Base-by-base conservation (phyloP, 2,797 vertebrate species). In the Toxotes lorentzi region DNA sequence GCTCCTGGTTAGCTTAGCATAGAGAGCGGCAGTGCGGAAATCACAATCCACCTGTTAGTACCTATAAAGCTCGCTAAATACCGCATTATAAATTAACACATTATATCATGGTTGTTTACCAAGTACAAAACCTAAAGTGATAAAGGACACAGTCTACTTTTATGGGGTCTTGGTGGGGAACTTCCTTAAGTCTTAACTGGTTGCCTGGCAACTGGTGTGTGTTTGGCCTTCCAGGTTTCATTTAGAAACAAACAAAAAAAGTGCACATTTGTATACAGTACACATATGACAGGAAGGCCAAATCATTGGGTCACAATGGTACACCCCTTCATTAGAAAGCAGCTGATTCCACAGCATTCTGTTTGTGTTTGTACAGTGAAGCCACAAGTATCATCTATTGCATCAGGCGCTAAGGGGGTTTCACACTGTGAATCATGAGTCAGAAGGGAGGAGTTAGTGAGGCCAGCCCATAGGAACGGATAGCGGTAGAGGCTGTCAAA, bases 391-490 rank as follows among this genome's bases (percentile, higher is more conserved):
- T 67, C 17, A 61, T 77, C 32, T 73, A 24, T 77, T 84, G 45
- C 58, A 48, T 72, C 50, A 47, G 51, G 1, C 1, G 1, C 63
- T 47, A 43, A 21, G 50, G 79, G 73, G 78, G 54, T 81, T 83
- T 88, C 51, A 85, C 61, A 54, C 5, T 16, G 17, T 82, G 80
- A 86, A 66, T 88, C 73, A 86, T n/a, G 27, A 64, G 40, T 61
- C 51, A 45, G 21, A 43, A 48, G 62, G 53, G 47, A 54, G 27
- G 62, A 60, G 40, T 56, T 24, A 17, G 12, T 32, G 27, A 75
- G 1, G 9, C 41, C 23, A 21, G 32, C 35, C 68, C 30, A 58
- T 24, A 62, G 47, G 5, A 11, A 64, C 2, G 0, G 8, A 14
- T 14, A n/a, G 1, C 62, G 7, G 7, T 24, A 19, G 14, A 60